These are phyloP conservation scores for Ennomos fuscantarius DNA, from an alignment of 2,888 invertebrate genomes.

Conservation along the genomic window DNA sequence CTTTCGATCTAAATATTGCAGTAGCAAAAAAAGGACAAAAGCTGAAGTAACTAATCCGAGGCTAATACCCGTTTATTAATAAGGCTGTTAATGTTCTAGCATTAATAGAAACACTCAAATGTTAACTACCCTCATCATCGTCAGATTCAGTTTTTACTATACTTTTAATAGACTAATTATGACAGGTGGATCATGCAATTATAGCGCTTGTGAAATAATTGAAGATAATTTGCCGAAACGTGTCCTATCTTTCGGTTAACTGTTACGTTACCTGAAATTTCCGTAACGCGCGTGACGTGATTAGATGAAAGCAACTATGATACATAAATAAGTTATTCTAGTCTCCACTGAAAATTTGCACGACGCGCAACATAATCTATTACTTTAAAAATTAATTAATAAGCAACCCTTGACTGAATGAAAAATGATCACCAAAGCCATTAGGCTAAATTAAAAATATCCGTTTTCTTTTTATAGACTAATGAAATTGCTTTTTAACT, in stretches of 20 bases:
- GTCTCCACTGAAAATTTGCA: constrained; percentile 22
- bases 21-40: too few relatives aligned
- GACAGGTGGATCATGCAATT: constrained; percentile 29
- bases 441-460: constrained; percentile 27
- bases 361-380: constrained; percentile 25
- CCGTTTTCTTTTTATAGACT: constrained; percentile 19
- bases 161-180: background rate
- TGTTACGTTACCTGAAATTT: constrained; percentile 38
- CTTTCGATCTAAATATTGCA: too few relatives aligned
- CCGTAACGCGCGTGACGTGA: constrained; percentile 64
- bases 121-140: too few relatives aligned
- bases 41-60: too few relatives aligned
- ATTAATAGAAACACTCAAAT: too few relatives aligned
- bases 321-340: constrained; percentile 21
- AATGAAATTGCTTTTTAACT: constrained; percentile 31
- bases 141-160: too few relatives aligned
- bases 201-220: constrained; percentile 42
- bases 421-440: constrained; percentile 7
- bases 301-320: constrained; percentile 43
- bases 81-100: too few relatives aligned
- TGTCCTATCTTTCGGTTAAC: constrained; percentile 47
- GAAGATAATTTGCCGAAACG: constrained; percentile 36
- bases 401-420: constrained; percentile 6
- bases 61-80: too few relatives aligned
- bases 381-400: constrained; percentile 27